phyloP scores from a whole-genome alignment of 2,888 invertebrate genomes.

The Parnassius apollo region DNA sequence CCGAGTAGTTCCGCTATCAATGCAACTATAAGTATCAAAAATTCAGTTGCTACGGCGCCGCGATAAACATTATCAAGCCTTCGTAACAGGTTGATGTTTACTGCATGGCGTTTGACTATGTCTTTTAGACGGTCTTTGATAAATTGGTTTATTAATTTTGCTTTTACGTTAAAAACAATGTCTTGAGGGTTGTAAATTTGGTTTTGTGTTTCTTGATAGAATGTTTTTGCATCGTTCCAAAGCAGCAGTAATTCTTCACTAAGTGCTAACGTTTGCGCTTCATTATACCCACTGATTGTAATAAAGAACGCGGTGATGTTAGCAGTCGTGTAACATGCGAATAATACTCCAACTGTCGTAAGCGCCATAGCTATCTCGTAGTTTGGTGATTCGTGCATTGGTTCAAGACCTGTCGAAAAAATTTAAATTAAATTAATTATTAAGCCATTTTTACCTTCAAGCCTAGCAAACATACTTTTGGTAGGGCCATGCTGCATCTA shows the following conservation, averaged over 20 bases:
- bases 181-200: constrained; percentile 9
- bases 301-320: constrained; percentile 48
- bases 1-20: constrained; percentile 55
- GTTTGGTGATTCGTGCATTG: constrained; percentile 52
- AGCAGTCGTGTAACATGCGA: constrained; percentile 43
- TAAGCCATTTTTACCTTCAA: too few species aligned
- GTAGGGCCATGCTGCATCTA: too few species aligned
- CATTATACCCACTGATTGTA: constrained; percentile 48
- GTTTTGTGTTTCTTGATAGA: constrained; percentile 18
- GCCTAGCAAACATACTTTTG: too few species aligned
- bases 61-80: constrained; percentile 45
- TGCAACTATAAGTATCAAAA: constrained; percentile 43
- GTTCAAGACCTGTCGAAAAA: constrained; percentile 49
- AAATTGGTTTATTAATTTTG: constrained; percentile 39
- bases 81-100: constrained; percentile 40
- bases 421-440: background rate
- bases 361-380: constrained; percentile 46
- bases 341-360: constrained; percentile 32
- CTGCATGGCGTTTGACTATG: constrained; percentile 44
- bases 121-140: constrained; percentile 40
- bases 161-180: background rate
- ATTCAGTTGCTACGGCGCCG: constrained; percentile 50
- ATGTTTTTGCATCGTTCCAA: constrained; percentile 43
- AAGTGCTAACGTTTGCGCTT: constrained; percentile 53
- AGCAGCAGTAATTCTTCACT: constrained; percentile 47